Percentiles rank a stretch among this genome's conserved stretches.
phyloP scores from a whole-genome alignment of 2,113 vertebrate genomes.

The Globicephala melas region DNA sequence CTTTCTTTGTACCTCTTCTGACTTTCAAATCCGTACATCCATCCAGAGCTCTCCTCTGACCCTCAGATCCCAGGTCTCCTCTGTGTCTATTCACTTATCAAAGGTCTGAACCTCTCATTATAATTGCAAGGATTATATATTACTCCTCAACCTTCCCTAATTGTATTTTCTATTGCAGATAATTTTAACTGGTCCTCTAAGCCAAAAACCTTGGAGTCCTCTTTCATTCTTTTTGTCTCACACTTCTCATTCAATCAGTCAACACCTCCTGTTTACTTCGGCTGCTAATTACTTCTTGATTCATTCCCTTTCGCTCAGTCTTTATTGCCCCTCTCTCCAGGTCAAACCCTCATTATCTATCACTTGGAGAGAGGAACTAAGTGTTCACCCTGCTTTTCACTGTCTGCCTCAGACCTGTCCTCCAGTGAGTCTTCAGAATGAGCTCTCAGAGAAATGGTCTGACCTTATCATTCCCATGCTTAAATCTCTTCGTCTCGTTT shows the following conservation, averaged over 20 bases:
- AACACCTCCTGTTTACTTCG: neutral
- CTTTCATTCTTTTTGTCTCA: neutral
- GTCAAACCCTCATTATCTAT: neutral
- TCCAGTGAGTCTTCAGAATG: neutral
- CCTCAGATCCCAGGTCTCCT: neutral
- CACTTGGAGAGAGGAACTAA: neutral
- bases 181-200: neutral
- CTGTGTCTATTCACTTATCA: neutral
- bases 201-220: neutral
- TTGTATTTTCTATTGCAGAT: neutral
- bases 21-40: neutral
- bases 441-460: neutral
- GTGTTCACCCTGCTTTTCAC: neutral
- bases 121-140: neutral
- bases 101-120: neutral
- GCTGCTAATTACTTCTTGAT: neutral
- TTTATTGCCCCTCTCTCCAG: neutral
- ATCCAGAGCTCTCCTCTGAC: neutral
- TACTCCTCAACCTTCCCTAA: neutral
- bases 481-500: neutral
- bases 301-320: neutral
- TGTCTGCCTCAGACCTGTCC: neutral
- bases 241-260: neutral
- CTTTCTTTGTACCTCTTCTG: neutral
- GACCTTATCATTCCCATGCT: neutral